Conservation (phyloP, 2,113 vertebrate species). For the Lonchura striata region DNA sequence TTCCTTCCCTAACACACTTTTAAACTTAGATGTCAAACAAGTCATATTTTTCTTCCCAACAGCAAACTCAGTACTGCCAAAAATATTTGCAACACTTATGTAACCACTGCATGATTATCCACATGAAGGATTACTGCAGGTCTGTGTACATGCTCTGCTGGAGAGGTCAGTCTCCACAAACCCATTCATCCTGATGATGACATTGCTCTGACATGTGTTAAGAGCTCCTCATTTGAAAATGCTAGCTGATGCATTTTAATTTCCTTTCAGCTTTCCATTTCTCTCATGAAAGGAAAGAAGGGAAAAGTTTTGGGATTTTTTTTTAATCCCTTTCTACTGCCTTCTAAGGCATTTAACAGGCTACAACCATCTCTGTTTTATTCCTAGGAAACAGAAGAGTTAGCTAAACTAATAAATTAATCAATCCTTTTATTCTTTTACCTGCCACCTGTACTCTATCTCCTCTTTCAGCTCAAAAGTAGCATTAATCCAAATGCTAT, state of each 20-base stretch:
- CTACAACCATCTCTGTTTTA: not conserved
- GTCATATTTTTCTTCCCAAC: not conserved
- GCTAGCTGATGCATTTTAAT: not conserved
- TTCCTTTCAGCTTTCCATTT: not conserved
- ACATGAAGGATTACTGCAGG: not conserved
- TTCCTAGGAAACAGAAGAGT: not conserved
- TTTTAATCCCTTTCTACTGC: not conserved
- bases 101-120: not conserved
- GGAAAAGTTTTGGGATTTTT: not conserved
- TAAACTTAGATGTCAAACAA: not conserved
- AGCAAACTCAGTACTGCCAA: not conserved
- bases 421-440: not conserved
- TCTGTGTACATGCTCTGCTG: not conserved
- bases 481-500: not conserved
- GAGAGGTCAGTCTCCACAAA: not conserved
- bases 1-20: not conserved
- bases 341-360: not conserved
- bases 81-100: not conserved
- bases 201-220: not conserved
- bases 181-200: not conserved
- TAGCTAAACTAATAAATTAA: not conserved
- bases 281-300: not conserved
- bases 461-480: not conserved
- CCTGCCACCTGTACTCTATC: not conserved
- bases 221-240: not conserved